Base-by-base conservation (phyloP, 2,113 vertebrate species). In the Nibea coibor region DNA sequence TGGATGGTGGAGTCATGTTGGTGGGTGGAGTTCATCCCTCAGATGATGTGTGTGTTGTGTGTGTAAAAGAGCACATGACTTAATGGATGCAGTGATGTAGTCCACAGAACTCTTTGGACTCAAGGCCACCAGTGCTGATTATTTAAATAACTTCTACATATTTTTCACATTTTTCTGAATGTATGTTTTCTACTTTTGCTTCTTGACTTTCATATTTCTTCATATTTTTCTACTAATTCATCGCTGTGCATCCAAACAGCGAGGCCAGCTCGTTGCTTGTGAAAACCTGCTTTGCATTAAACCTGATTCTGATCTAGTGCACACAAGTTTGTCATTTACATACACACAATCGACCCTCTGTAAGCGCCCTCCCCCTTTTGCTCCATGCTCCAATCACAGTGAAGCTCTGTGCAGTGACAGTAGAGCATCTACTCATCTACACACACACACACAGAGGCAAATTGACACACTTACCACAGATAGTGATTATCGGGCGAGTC, bases 11-110 rank as follows among this genome's bases (percentile, higher is more conserved):
- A 54, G 31, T 54, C 35, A 22, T 11, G 20, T 39, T 20, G 20
- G 9, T n/a, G 24, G 28, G 28, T 22, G n/a, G 24, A 10, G 54
- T 47, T 71, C 56, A 42, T 53, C 76, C 26, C 57, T 69, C 24
- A 4, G 47, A 39, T 39, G 42, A 42, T 96, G 96, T 96, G 96
- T 58, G 28, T 35, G 58, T 96, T 96, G 96, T 58, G 96, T 97
- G 91, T 95, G 95, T 82, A 16, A 26, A 53, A 14, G 54, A 45
- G 5, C 15, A 16, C 19, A 22, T 12, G 0, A 24, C 50, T 47
- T 68, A 75, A 72, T 75, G 47, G 62, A 26, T n/a, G 26, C 22
- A 56, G 67, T 48, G 63, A 84, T 71, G 72, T 54, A 77, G 69
- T 68, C 45, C 19, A 70, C 67, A n/a, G 43, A 72, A 58, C 65